These are phyloP conservation scores for Grammomys surdaster DNA, from an alignment of 2,113 vertebrate species.

Conservation along the genomic window DNA sequence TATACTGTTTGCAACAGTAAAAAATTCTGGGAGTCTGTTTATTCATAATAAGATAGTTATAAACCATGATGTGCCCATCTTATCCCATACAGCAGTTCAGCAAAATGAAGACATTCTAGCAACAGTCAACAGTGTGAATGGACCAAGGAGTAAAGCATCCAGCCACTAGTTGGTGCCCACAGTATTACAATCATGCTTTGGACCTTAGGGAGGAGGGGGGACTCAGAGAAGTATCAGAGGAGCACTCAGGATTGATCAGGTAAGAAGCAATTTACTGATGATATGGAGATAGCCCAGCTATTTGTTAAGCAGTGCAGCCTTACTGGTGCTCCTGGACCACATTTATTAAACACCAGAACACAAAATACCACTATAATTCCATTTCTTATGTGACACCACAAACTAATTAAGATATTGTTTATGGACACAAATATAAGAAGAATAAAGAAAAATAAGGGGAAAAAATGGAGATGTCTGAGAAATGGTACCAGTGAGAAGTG, in stretches of 20 bases:
- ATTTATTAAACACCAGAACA: not conserved
- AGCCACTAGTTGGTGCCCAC: not conserved
- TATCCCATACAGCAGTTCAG: conserved; percentile 11
- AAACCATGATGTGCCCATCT: not conserved
- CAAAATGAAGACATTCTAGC: conserved; percentile 9
- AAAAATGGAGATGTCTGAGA: not conserved
- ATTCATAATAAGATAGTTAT: conserved; percentile 23
- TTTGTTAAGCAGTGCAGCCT: not conserved
- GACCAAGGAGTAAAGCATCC: not conserved
- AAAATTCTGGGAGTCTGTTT: not conserved
- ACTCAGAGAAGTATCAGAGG: not conserved
- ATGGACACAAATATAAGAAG: not conserved
- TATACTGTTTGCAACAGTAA: conserved; percentile 2
- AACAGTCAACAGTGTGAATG: not conserved
- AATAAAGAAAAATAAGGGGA: not conserved
- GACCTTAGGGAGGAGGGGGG: not conserved
- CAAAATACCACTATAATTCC: not conserved
- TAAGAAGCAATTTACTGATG: not conserved
- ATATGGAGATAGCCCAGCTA: not conserved
- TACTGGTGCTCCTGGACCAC: not conserved
- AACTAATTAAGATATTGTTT: not conserved
- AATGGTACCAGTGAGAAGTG: not conserved
- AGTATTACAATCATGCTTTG: not conserved
- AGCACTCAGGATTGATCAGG: not conserved
- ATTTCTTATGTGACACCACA: not conserved